Percentiles rank a stretch among this genome's conserved stretches.
These are phyloP conservation scores for Willowsia nigromaculata DNA, from an alignment of 2,888 invertebrate genomes.

Conservation along the genomic window DNA sequence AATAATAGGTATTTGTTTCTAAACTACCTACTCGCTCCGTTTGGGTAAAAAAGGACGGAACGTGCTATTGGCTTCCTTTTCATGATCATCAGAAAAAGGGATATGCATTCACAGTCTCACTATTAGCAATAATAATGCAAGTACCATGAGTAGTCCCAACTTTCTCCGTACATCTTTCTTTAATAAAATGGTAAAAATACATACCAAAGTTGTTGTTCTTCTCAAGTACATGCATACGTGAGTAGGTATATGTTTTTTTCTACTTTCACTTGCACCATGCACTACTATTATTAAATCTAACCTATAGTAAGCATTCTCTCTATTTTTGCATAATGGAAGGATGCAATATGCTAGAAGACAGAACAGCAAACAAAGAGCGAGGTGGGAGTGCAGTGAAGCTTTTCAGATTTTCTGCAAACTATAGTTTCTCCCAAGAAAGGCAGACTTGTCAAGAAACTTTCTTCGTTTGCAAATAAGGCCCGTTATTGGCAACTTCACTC, in stretches of 20 bases:
- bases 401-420: slow-evolving; percentile 48
- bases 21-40: not conserved
- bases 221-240: not conserved
- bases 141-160: slow-evolving; percentile 3
- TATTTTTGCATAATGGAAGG: not conserved
- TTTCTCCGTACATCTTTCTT: slow-evolving; percentile 14
- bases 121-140: not conserved
- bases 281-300: not conserved
- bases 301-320: not conserved
- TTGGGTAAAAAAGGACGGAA: slow-evolving; percentile 9
- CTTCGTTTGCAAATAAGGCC: slow-evolving; percentile 31
- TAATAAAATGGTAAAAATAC: slow-evolving; percentile 13
- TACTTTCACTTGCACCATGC: not conserved
- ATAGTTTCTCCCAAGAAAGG: not conserved
- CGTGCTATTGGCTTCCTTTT: slow-evolving; percentile 52
- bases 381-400: slow-evolving; percentile 20
- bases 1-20: slow-evolving; percentile 21
- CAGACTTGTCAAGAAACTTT: slow-evolving; percentile 36
- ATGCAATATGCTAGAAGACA: slow-evolving; percentile 43
- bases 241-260: not conserved
- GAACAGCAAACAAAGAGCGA: slow-evolving; percentile 26
- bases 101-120: not conserved
- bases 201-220: not conserved
- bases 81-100: not conserved
- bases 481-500: slow-evolving; percentile 54